Evolutionary conservation across 2,797 vertebrate species (phyloP).

Genomic region (Mus caroli): DNA sequence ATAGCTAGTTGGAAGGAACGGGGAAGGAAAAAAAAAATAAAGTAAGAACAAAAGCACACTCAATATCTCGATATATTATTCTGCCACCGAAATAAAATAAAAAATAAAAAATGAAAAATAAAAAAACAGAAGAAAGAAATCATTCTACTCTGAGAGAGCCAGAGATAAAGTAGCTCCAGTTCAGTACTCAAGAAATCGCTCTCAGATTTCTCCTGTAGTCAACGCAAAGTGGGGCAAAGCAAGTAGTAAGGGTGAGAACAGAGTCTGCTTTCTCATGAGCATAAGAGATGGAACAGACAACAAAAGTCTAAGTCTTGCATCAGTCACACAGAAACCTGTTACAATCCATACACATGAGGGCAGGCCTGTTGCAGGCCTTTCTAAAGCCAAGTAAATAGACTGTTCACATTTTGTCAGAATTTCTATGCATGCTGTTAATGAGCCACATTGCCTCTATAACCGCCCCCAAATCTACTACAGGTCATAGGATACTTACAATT

Average conservation of each 20-base stretch:
- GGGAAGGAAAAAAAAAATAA: not conserved
- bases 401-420: not conserved
- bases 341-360: not conserved
- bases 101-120: not conserved
- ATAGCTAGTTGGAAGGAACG: not conserved
- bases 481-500: not conserved
- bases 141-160: not conserved
- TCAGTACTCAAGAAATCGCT: not conserved
- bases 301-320: not conserved
- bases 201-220: not conserved
- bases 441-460: not conserved
- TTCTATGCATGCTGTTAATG: not conserved
- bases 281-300: not conserved
- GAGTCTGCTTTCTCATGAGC: not conserved
- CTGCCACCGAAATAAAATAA: not conserved
- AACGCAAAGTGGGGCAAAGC: not conserved
- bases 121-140: not conserved
- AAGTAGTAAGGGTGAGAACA: not conserved
- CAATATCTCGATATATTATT: not conserved
- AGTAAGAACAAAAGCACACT: not conserved
- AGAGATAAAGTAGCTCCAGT: not conserved
- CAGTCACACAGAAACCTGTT: not conserved
- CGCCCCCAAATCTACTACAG: not conserved
- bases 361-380: not conserved
- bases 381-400: not conserved